phyloP scores from a whole-genome alignment of 2,113 vertebrate species.

The Anas platyrhynchos region DNA sequence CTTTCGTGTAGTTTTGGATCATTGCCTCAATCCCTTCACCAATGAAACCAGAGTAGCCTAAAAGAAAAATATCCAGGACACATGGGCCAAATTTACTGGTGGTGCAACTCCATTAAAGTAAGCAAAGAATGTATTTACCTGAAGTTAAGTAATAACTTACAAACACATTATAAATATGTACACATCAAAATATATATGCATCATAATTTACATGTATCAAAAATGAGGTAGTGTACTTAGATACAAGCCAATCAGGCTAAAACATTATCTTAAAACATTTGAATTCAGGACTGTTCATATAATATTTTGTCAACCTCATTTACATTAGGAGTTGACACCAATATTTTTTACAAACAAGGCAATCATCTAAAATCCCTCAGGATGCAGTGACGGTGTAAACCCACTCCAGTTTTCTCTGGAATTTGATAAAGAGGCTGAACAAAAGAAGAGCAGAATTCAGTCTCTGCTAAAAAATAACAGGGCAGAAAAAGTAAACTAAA shows the following conservation, averaged over 20 bases:
- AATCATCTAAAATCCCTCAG: background rate
- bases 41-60: background rate
- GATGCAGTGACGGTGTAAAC: background rate
- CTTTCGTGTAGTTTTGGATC: conserved; percentile 3
- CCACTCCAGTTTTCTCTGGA: background rate
- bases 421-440: background rate
- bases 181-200: background rate
- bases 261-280: background rate
- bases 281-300: background rate
- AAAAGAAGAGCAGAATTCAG: background rate
- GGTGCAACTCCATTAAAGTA: background rate
- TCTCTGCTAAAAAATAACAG: background rate
- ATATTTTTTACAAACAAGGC: background rate
- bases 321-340: background rate
- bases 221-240: background rate
- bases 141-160: background rate
- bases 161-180: background rate
- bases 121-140: background rate
- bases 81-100: background rate
- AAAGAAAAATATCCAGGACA: background rate
- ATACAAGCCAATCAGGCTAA: background rate
- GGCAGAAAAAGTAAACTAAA: background rate
- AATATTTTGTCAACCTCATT: background rate
- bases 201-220: background rate
- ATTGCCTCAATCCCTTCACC: background rate